These are phyloP conservation scores for Tokudaia muenninki DNA, from an alignment of 2,797 vertebrate genomes.

Conservation along the genomic window DNA sequence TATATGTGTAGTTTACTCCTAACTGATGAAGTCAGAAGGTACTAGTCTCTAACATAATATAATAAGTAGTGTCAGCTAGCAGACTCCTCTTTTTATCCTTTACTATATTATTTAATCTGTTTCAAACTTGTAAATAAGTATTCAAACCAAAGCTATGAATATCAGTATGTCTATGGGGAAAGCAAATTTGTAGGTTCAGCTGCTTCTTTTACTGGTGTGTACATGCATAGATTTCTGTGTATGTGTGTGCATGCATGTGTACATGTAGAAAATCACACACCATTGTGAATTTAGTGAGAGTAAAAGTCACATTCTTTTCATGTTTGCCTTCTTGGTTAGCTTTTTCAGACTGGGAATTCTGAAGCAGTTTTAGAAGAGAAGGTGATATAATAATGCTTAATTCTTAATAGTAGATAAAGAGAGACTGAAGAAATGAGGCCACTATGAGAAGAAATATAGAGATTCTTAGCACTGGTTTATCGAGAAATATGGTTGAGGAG, in stretches of 20 bases:
- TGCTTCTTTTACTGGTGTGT: neutral
- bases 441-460: conserved; percentile 25
- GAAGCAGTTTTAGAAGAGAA: conserved; percentile 12
- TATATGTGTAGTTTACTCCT: neutral
- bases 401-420: conserved; percentile 2
- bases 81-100: neutral
- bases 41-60: neutral
- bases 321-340: conserved; percentile 30
- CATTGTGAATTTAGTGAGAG: neutral
- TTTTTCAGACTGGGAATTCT: neutral
- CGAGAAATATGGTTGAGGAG: neutral
- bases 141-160: neutral
- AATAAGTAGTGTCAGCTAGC: neutral
- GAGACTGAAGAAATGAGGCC: neutral
- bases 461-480: neutral
- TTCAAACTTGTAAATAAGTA: conserved; percentile 47
- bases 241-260: neutral
- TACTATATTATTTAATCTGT: neutral
- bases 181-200: conserved; percentile 24
- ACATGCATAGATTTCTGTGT: neutral
- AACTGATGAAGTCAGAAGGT: conserved; percentile 41
- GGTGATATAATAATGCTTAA: neutral
- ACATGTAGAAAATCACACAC: neutral
- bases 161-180: neutral
- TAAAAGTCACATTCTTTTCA: neutral